A percentile compares a stretch with the other conserved stretches of the same genome.
Evolutionary conservation across 2,113 vertebrate species (phyloP).

Genomic region (Tragelaphus imberbis): DNA sequence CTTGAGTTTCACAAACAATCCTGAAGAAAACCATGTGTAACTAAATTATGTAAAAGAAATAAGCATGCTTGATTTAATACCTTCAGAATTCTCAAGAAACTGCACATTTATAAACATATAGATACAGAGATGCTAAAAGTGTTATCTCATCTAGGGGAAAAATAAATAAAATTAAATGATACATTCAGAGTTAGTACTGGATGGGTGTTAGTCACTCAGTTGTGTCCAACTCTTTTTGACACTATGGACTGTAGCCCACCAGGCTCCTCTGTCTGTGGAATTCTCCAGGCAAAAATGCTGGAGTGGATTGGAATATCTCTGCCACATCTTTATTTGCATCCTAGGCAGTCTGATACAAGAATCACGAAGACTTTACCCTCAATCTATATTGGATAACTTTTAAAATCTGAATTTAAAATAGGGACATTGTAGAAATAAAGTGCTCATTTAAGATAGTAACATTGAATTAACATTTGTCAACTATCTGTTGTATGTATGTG

Average conservation of each 20-base stretch:
- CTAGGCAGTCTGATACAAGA: neutral
- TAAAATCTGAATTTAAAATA: neutral
- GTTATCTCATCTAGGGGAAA: neutral
- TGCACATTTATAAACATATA: neutral
- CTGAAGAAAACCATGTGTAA: neutral
- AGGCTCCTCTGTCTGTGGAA: neutral
- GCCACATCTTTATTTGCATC: neutral
- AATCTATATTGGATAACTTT: neutral
- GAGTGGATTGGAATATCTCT: neutral
- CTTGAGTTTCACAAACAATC: slow-evolving; percentile 24
- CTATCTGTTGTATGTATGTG: neutral
- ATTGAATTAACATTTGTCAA: neutral
- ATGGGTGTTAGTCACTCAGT: neutral
- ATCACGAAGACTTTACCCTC: neutral
- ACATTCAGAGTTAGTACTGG: neutral
- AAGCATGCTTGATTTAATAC: neutral
- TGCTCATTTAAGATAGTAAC: neutral
- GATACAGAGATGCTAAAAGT: neutral
- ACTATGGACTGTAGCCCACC: neutral
- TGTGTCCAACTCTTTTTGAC: neutral
- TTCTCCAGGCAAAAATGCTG: neutral
- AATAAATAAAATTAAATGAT: neutral
- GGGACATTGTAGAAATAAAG: neutral
- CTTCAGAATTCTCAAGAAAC: neutral
- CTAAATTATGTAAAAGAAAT: neutral